Base-by-base conservation (phyloP, 2,797 vertebrate genomes). In the Gallirallus australis region DNA sequence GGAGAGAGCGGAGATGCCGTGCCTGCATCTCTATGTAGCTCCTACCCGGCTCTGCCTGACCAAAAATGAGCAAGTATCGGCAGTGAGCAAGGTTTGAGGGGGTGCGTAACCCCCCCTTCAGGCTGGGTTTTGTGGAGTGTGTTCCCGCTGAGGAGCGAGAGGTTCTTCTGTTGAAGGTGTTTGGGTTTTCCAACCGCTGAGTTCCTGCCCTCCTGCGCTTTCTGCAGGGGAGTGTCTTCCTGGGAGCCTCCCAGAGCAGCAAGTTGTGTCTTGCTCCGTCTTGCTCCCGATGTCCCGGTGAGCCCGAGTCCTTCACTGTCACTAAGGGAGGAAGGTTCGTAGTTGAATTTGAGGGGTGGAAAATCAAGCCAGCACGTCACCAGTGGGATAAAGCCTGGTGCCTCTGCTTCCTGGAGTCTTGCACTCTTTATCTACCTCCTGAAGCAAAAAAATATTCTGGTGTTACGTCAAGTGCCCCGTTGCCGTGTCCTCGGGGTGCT, bases 161-260 rank as follows among this genome's bases (percentile, higher is more conserved):
- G 50, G 64, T 21, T 87, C 6, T 2, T 30, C 19, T 7, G 1
- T 24, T 6, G 48, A 63, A 28, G 33, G 15, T 0, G 1, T 72
- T 64, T 54, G 69, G 31, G 70, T 80, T 91, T 78, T 23, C 24
- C 42, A 42, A 8, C 11, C 1, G 0, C 16, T 64, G 84, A 75
- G 30, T 57, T 78, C 3, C 6, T 5, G 1, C 0, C 1, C 23
- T 52, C 3, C 6, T 5, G 1, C 0, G 1, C 18, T 52, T 31
- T 9, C 10, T 4, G 31, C 42, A 47, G 15, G 40, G 5, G 59
- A 56, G 59, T 35, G 61, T 3, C 27, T 80, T 86, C 70, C 63
- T 25, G 37, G 7, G 45, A 30, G 48, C 35, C 25, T 52, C 56
- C 23, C 47, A 1, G 47, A 69, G 52, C 18, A 20, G 54, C 79